Base-by-base conservation (phyloP, 2,113 vertebrate species). In the Gadus macrocephalus region DNA sequence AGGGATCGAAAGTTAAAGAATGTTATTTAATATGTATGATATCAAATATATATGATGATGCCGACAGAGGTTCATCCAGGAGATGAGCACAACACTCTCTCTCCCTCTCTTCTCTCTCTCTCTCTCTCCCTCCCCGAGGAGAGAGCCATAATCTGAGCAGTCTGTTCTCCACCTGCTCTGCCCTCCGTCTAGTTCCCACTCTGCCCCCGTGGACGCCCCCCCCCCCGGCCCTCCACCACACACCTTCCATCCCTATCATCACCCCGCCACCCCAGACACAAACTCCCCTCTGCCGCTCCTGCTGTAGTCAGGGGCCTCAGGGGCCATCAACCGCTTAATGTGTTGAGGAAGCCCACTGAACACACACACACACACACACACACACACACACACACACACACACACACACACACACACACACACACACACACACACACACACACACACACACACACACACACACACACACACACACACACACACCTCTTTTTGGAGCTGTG, bases 91-190 rank as follows among this genome's bases (percentile, higher is more conserved):
- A 49, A 49, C 12, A 6, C 6, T 31, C 31, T 35, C 86, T 84
- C 83, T 87, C 78, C 83, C 59, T 7, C 31, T 62, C 22, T 49
- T 62, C 61, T 65, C 77, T 74, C 75, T 69, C 71, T 75, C 83
- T 82, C 25, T 9, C 15, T 3, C 49, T 85, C 81, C 67, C 75
- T 83, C 86, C 85, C 85, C 3, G 75, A 84, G 88, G 88, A 88
- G 28, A 72, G 70, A 73, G 73, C 68, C 82, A 89, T 89, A 88
- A 88, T 87, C 82, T 84, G 82, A 81, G 63, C 85, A 78, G 82
- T 88, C 81, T 89, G 86, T 84, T 88, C 83, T 87, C 86, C 89
- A 88, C 86, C 88, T 90, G 88, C 86, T 83, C 75, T 27, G 17
- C 74, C 69, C 78, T 62, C 65, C 80, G 81, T 69, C 80, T 82